Evolutionary conservation across 23 tunicate species (phyloP), one percentile per base, ranked within the genome.

Genomic region (Phallusia fumigata): DNA sequence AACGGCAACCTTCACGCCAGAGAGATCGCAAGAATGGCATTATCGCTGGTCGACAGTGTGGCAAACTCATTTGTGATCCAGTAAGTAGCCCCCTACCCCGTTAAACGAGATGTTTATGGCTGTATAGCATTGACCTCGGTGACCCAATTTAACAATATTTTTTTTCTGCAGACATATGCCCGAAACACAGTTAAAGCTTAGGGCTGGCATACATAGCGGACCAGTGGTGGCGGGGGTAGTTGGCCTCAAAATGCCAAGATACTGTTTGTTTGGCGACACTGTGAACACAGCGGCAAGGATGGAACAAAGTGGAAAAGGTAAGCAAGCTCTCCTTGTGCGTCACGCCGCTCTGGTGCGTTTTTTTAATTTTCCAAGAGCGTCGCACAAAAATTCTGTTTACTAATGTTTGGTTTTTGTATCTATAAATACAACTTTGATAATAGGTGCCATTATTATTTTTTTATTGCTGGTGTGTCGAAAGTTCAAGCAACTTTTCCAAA

Each of bases 191-290:
- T 22, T 94, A 80, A 89, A 86, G 45, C 79, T 94, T 31, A 76
- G 98, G 32, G 78, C 89, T 64, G 98, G 98, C 21, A 94, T 94
- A 64, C 98, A 94, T 79, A 94, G 91, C 13, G 99, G 99, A 12
- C 95, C 99, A 5, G 96, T 94, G 21, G 99, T 96, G 32, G 96
- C 99, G 21, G 99, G 97, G 2, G 99, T 96, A 10, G 97, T 96
- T 19, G 99, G 99, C 0, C 32, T 79, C 78, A 96, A 96, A 45
- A 96, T 96, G 99, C 99, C 99, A 65, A 65, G 99, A 65, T 96
- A 96, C 52, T 96, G 99, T 65, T 76, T 96, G 80, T 96, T 92
- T 80, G 99, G 99, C 18, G 99, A 96, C 75, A 96, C 99, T 19
- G 99, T 96, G 26, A 96, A 96, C 80, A 96, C 99, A n/a, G 93